Conservation (phyloP, 2,113 vertebrate genomes). For the Cairina moschata region DNA sequence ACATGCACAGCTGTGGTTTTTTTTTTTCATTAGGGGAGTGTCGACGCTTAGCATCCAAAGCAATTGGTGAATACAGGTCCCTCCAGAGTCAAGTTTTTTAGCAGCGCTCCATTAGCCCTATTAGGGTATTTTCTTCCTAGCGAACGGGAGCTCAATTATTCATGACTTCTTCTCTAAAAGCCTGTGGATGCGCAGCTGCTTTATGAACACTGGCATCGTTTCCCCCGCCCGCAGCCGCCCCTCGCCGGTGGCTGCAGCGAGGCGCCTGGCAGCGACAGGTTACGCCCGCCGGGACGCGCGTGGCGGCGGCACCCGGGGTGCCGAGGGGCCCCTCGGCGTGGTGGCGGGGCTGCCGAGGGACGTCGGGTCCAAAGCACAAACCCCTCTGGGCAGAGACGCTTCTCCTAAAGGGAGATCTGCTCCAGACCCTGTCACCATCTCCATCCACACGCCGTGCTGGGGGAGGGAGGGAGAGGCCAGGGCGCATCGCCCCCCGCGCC, state of each 20-base stretch:
- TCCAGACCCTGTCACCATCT: neutral
- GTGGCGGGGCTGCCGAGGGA: neutral
- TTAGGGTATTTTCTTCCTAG: slow-evolving; percentile 81
- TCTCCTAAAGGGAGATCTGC: neutral
- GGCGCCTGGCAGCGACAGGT: neutral
- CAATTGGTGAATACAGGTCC: slow-evolving; percentile 79
- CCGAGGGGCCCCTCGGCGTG: fast-evolving
- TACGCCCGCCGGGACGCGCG: fast-evolving
- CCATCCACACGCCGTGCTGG: fast-evolving
- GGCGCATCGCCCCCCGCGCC: neutral
- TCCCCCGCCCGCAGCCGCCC: neutral
- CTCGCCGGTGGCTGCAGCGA: neutral
- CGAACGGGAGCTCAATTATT: slow-evolving; percentile 94
- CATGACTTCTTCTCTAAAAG: slow-evolving; percentile 87
- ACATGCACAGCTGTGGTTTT: neutral
- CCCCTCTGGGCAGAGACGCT: fast-evolving
- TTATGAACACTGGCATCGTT: neutral
- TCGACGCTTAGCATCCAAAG: slow-evolving; percentile 81
- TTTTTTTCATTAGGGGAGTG: slow-evolving; percentile 82
- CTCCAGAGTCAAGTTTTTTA: slow-evolving; percentile 72
- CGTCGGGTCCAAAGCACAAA: neutral
- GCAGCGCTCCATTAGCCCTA: slow-evolving; percentile 90
- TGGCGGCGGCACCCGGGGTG: neutral
- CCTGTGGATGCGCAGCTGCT: slow-evolving; percentile 74
- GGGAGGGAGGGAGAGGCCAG: fast-evolving